These are phyloP conservation scores for Centropus unirufus DNA, from an alignment of 2,113 vertebrate species.

Conservation along the genomic window DNA sequence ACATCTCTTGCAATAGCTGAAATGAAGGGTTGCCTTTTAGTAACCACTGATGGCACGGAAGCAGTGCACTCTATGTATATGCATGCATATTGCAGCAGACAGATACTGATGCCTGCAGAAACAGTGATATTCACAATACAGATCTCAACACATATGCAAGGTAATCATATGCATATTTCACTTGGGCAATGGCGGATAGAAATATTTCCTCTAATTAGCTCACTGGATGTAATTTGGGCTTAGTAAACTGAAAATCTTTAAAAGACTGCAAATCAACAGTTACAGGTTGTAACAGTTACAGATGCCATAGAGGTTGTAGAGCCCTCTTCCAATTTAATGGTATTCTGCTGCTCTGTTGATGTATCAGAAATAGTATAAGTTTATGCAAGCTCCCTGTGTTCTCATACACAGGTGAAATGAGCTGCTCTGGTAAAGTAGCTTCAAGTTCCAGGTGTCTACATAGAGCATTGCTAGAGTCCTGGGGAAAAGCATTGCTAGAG, in stretches of 20 bases:
- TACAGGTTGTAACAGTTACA: not conserved
- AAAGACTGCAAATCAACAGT: not conserved
- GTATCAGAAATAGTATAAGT: not conserved
- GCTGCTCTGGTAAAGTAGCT: not conserved
- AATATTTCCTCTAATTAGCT: not conserved
- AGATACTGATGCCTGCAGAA: not conserved
- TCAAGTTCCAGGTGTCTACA: not conserved
- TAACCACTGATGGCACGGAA: not conserved
- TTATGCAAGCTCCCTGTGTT: not conserved
- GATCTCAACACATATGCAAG: not conserved
- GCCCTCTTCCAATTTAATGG: not conserved
- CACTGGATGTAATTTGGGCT: not conserved
- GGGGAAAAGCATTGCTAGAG: not conserved
- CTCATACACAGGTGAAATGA: not conserved
- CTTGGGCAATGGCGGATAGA: not conserved
- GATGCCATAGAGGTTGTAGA: not conserved
- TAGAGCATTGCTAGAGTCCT: not conserved
- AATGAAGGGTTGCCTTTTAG: not conserved
- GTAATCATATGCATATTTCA: not conserved
- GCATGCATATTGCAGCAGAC: not conserved
- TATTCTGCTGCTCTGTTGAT: not conserved
- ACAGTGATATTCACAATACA: not conserved
- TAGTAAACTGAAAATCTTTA: not conserved
- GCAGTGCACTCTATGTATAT: not conserved
- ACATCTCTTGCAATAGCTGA: not conserved